phyloP scores from a whole-genome alignment of 2,113 vertebrate species.

The Notiomystis cincta region DNA sequence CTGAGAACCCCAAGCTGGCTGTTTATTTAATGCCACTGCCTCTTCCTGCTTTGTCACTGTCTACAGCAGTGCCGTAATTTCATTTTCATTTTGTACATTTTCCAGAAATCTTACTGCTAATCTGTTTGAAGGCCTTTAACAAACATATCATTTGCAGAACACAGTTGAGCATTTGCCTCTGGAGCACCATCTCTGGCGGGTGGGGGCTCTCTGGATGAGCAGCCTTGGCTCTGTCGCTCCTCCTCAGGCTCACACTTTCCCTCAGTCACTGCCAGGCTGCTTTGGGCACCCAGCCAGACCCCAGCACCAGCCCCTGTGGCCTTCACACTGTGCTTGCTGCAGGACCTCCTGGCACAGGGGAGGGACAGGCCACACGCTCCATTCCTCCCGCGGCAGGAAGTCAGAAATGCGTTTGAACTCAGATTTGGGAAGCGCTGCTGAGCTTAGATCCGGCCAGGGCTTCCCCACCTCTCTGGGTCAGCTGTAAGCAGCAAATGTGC shows the following conservation, averaged over 20 bases:
- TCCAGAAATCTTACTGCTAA: background rate
- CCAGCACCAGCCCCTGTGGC: background rate
- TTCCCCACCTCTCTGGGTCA: background rate
- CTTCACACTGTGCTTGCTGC: accelerated
- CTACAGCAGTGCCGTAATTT: background rate
- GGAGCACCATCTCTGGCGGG: accelerated
- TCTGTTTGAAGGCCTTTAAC: background rate
- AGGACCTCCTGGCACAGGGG: background rate
- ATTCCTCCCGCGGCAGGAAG: accelerated
- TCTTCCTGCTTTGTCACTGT: constrained; percentile 19
- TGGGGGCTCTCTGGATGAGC: background rate
- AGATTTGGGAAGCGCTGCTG: background rate
- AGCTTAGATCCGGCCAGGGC: background rate
- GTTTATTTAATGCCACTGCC: constrained; percentile 44
- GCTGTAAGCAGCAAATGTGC: background rate
- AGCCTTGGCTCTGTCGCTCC: background rate
- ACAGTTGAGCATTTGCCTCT: background rate
- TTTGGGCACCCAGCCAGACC: background rate
- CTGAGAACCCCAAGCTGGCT: constrained; percentile 32
- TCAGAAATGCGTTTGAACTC: background rate
- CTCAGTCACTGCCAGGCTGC: background rate
- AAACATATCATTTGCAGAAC: accelerated
- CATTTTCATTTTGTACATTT: background rate
- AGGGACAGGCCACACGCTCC: background rate
- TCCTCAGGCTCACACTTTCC: background rate